These are phyloP conservation scores for Psittacula cyanocephala DNA, from an alignment of 2,113 vertebrate species.

Conservation along the genomic window DNA sequence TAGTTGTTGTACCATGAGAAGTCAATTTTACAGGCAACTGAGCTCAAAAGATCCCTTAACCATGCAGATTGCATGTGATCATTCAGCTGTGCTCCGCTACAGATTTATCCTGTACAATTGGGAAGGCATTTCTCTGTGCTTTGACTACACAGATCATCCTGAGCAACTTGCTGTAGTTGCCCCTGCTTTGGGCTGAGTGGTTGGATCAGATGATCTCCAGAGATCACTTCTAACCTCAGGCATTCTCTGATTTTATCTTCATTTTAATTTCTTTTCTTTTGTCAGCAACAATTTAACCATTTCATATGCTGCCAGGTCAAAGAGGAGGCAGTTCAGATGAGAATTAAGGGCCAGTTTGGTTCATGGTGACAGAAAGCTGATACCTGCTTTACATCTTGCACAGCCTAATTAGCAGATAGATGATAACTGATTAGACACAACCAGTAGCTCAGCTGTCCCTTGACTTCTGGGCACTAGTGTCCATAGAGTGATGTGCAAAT, in stretches of 20 bases:
- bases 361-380: neutral
- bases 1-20: neutral
- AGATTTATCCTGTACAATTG: neutral
- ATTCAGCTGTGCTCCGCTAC: neutral
- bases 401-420: neutral
- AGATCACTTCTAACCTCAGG: neutral
- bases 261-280: neutral
- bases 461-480: neutral
- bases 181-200: neutral
- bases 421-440: neutral
- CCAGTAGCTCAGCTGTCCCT: neutral
- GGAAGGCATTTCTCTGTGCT: neutral
- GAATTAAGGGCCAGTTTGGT: neutral
- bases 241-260: neutral
- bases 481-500: neutral
- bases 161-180: neutral
- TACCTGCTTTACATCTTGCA: neutral
- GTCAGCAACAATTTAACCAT: neutral
- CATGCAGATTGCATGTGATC: neutral
- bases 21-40: neutral
- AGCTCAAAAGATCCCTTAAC: neutral
- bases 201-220: neutral
- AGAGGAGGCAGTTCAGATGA: neutral
- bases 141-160: neutral
- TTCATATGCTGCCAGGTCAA: neutral